These are phyloP conservation scores for Pipistrellus kuhlii DNA, from an alignment of 2,797 vertebrate genomes.

Conservation along the genomic window DNA sequence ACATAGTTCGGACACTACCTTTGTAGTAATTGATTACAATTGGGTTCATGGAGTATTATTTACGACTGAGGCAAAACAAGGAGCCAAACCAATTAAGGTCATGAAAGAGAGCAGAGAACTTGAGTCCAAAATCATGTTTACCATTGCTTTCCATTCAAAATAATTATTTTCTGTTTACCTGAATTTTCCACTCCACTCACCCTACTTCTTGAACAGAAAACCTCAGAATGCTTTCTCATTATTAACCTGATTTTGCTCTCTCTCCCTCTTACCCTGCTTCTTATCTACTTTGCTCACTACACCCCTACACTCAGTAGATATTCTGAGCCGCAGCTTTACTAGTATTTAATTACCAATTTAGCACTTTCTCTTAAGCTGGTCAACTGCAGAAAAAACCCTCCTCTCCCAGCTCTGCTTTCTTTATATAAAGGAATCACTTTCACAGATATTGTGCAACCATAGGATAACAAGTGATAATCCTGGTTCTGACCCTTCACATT, in stretches of 20 bases:
- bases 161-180: slow-evolving; percentile 57
- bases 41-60: slow-evolving; percentile 23
- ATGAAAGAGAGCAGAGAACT: slow-evolving; percentile 46
- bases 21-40: slow-evolving; percentile 71
- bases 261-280: not conserved
- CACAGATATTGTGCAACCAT: not conserved
- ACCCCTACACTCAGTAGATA: not conserved
- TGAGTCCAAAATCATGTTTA: slow-evolving; percentile 26
- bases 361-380: not conserved
- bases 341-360: slow-evolving; percentile 32
- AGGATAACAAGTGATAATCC: slow-evolving; percentile 16
- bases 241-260: not conserved
- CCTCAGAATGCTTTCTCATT: not conserved
- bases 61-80: slow-evolving; percentile 55
- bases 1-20: slow-evolving; percentile 37
- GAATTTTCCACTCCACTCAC: slow-evolving; percentile 54
- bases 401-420: not conserved
- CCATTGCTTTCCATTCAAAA: slow-evolving; percentile 40
- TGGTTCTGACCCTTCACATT: slow-evolving; percentile 1
- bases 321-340: not conserved
- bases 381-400: not conserved
- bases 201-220: slow-evolving; percentile 32
- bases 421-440: not conserved
- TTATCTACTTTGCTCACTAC: not conserved
- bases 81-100: slow-evolving; percentile 34